Percentiles rank a stretch among this genome's conserved stretches.
These are phyloP conservation scores for Micrasema minimum DNA, from an alignment of 1,140 invertebrate genomes.

Conservation along the genomic window DNA sequence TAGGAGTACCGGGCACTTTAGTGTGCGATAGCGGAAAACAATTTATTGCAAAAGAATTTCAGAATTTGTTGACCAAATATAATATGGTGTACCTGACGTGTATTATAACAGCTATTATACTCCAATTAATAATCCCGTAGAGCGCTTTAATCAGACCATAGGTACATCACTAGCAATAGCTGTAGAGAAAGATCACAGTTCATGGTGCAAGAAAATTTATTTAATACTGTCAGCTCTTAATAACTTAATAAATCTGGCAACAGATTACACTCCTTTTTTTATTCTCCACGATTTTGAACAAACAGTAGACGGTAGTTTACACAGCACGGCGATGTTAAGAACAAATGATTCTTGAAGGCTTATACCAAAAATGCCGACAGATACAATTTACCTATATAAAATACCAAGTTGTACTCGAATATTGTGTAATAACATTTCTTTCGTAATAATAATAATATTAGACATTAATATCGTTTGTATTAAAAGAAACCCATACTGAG, in stretches of 20 bases:
- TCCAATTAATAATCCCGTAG: neutral
- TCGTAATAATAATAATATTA: too few species aligned
- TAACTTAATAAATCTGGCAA: neutral
- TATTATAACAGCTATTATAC: neutral
- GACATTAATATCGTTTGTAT: too few species aligned
- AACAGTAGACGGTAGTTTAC: neutral
- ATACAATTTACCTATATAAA: too few species aligned
- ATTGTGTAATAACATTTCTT: too few species aligned
- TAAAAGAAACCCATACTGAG: too few species aligned
- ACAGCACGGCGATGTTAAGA: too few species aligned
- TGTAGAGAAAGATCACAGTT: neutral
- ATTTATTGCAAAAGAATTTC: neutral
- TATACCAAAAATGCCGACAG: too few species aligned
- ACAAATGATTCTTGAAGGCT: too few species aligned
- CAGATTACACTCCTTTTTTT: neutral
- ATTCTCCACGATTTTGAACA: neutral
- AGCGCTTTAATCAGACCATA: conserved; percentile 2
- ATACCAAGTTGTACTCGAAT: too few species aligned
- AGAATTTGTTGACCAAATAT: neutral
- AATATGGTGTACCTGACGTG: neutral
- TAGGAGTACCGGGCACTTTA: neutral
- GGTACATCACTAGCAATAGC: neutral
- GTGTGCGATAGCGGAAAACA: neutral
- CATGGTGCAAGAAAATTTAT: neutral
- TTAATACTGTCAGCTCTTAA: neutral